phyloP scores from a whole-genome alignment of 1,140 invertebrate species.

The Agraylea sexmaculata region DNA sequence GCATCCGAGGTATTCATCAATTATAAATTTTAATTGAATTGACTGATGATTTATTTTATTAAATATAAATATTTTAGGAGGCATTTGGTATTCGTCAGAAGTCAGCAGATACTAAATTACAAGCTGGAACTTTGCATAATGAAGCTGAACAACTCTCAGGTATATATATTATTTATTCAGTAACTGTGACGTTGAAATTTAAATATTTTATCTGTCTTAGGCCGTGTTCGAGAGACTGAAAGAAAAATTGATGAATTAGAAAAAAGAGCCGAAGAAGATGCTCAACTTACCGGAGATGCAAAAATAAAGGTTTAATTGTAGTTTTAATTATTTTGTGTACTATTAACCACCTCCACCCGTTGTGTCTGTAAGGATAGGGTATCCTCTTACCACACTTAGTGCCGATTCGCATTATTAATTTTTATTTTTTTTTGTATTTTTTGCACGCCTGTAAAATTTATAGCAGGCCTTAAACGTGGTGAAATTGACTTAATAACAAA shows the following conservation, averaged over 20 bases:
- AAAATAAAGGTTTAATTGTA: slow-evolving; percentile 42
- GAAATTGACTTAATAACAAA: no score
- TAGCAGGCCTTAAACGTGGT: slow-evolving; percentile 1
- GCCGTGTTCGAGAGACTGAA: slow-evolving; percentile 58
- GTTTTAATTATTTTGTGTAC: slow-evolving; percentile 6
- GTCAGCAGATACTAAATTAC: slow-evolving; percentile 6
- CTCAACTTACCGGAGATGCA: slow-evolving; percentile 59
- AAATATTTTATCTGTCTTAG: slow-evolving; percentile 18
- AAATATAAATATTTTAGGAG: slow-evolving; percentile 7
- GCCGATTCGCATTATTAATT: no score
- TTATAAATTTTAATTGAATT: background rate
- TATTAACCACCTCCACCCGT: no score
- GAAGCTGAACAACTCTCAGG: slow-evolving; percentile 15
- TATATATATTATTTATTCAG: slow-evolving; percentile 5
- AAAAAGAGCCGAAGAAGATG: slow-evolving; percentile 60
- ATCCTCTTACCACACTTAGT: no score
- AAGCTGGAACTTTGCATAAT: slow-evolving; percentile 9
- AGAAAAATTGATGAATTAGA: slow-evolving; percentile 58
- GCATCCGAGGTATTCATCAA: slow-evolving; percentile 53
- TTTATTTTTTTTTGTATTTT: slow-evolving; percentile 4
- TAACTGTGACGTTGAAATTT: background rate
- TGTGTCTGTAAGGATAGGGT: no score
- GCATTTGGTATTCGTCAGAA: slow-evolving; percentile 11
- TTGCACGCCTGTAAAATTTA: no score
- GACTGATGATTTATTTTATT: background rate